Evolutionary conservation across 2,888 invertebrate species (phyloP), one percentile per base, ranked within the genome.

Genomic region (Trypoxylon attenuatum): DNA sequence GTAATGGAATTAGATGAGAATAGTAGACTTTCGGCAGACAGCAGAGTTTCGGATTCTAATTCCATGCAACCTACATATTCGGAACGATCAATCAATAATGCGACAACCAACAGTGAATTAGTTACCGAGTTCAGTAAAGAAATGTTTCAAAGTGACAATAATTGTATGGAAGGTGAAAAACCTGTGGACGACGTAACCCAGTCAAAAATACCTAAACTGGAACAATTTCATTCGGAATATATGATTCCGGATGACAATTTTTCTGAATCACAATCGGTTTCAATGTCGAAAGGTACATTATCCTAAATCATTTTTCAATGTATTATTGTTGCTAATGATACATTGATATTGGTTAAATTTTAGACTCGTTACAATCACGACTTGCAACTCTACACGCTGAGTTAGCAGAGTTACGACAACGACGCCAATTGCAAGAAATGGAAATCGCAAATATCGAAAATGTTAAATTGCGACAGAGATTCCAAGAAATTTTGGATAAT

Each of bases 361-460:
- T 53, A 88, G 88, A 85, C 76, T 80, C 90, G 62, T 89, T 92
- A 78, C 89, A 89, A 73, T 85, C 89, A 0, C 91, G 94, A 73
- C 90, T 96, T 73, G 91, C 92, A 54, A 92, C 93, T 72, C 85
- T 96, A 1, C 91, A 92, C 52, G 88, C 91, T 8, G 94, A 96
- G 84, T 88, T 96, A 46, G 91, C 91, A 13, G 94, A 95, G 70
- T 87, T 96, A 13, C 92, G 92, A 78, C 90, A 91, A 33, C 90
- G 94, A 49, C 89, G 94, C 63, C 91, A 92, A 55, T 92, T 94
- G 77, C 96, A 95, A 69, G 95, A 96, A 79, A 90, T 92, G 71
- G 95, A 96, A 87, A 93, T 96, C 65, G 91, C 93, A 18, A 93
- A 92, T 43, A 95, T 96, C 83, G 96, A 96, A 82, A 97, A 96